phyloP scores from a whole-genome alignment of 2,113 vertebrate species.

The Lampris megalopsis region DNA sequence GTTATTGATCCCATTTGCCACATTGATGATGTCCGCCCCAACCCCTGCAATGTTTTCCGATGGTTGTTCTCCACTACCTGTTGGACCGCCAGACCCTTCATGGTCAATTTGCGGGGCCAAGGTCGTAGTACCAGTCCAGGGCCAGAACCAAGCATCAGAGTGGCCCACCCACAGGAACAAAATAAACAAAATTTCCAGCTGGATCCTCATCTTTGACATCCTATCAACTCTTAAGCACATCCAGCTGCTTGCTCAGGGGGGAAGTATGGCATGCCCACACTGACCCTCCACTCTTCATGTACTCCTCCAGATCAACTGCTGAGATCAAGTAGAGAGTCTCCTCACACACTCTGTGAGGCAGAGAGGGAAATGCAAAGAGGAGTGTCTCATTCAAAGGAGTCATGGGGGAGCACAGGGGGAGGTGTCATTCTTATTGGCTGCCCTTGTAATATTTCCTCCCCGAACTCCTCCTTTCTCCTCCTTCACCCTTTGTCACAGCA shows the following conservation, averaged over 20 bases:
- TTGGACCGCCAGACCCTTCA: conserved; percentile 58
- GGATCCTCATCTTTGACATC: conserved; percentile 64
- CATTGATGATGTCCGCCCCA: conserved; percentile 75
- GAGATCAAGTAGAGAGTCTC: conserved; percentile 33
- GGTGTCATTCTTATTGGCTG: conserved; percentile 71
- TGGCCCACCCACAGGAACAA: conserved; percentile 69
- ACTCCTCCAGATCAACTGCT: conserved; percentile 57
- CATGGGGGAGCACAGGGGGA: conserved; percentile 55
- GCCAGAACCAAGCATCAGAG: conserved; percentile 75
- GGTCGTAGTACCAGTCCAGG: conserved; percentile 47
- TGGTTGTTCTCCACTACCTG: conserved; percentile 49
- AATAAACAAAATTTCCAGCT: conserved; percentile 75
- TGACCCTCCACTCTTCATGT: conserved; percentile 50
- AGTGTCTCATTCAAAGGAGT: conserved; percentile 73
- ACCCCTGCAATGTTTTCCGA: conserved; percentile 59
- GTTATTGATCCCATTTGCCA: conserved; percentile 63
- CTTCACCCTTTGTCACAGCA: conserved; percentile 74
- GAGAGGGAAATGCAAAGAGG: conserved; percentile 75
- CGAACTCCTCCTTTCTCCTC: conserved; percentile 63
- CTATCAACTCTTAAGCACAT: conserved; percentile 58
- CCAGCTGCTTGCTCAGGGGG: conserved; percentile 44
- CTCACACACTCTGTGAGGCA: conserved; percentile 62
- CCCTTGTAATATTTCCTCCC: conserved; percentile 64
- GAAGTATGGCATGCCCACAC: conserved; percentile 76
- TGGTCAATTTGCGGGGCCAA: conserved; percentile 49